phyloP scores from a whole-genome alignment of 2,888 invertebrate species.

The Noctua janthe region DNA sequence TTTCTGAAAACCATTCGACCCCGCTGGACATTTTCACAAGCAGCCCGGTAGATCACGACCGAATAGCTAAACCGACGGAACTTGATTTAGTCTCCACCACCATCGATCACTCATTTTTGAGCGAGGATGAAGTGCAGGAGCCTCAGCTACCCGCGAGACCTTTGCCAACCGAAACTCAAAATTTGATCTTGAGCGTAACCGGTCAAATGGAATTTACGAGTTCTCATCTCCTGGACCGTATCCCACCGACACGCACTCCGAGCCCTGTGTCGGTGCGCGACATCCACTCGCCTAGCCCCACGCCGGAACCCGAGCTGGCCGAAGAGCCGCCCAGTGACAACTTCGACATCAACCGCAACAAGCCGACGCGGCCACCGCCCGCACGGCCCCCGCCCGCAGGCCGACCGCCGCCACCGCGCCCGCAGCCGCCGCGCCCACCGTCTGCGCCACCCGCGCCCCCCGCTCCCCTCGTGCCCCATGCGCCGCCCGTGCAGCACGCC shows the following conservation, averaged over 20 bases:
- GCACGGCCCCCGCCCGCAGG: conserved; percentile 74
- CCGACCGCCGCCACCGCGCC: conserved; percentile 86
- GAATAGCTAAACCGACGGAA: conserved; percentile 82
- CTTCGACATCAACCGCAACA: conserved; percentile 86
- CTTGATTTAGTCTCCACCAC: conserved; percentile 81
- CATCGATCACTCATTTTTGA: conserved; percentile 71
- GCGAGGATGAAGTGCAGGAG: conserved; percentile 68
- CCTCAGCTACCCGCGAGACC: conserved; percentile 90
- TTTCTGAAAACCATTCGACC: conserved; percentile 63
- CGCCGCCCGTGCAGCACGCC: conserved; percentile 74
- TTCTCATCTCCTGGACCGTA: conserved; percentile 94
- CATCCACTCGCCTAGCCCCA: conserved; percentile 96
- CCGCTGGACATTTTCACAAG: conserved; percentile 74
- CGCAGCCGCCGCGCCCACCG: conserved; percentile 87
- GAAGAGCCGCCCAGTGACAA: conserved; percentile 71
- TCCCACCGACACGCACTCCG: conserved; percentile 96
- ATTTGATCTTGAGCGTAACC: conserved; percentile 95
- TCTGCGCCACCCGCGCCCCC: conserved; percentile 84
- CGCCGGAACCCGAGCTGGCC: conserved; percentile 91
- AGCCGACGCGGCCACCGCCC: conserved; percentile 79
- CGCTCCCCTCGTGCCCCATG: conserved; percentile 79
- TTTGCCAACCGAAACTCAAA: conserved; percentile 95
- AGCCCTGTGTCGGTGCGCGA: conserved; percentile 96
- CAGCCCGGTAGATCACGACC: conserved; percentile 70
- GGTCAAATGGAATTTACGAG: conserved; percentile 97